A percentile compares a stretch with the other conserved stretches of the same genome.
Evolutionary conservation across 1,140 invertebrate species (phyloP).

Genomic region (Aphaenogaster rudis): DNA sequence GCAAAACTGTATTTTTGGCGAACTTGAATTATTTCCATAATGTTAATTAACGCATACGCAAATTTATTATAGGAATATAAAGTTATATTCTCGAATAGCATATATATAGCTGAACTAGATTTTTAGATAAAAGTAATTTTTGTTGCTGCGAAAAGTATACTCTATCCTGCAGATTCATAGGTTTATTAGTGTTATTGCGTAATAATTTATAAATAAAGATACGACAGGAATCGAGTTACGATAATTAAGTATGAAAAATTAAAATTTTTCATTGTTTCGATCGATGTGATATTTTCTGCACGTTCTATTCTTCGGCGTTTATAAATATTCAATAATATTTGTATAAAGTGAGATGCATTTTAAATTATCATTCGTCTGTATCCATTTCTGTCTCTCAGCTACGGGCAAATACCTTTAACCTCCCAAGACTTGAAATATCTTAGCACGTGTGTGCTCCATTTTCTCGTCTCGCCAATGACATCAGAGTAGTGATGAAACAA

Average conservation of each 20-base stretch:
- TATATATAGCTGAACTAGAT: not conserved
- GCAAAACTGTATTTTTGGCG: not conserved
- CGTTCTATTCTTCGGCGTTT: not conserved
- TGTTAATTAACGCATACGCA: not conserved
- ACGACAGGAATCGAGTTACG: not conserved
- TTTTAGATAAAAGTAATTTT: slow-evolving; percentile 2
- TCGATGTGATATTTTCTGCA: not conserved
- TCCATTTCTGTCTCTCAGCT: not conserved
- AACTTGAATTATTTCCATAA: not conserved
- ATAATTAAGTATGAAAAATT: not conserved
- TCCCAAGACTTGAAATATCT: slow-evolving; percentile 17
- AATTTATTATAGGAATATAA: not conserved
- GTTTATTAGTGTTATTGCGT: not conserved
- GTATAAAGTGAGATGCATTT: not conserved
- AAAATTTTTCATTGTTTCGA: not conserved
- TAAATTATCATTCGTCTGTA: slow-evolving; percentile 17
- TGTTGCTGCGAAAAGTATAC: not conserved
- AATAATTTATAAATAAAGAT: not conserved
- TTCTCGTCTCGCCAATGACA: not conserved
- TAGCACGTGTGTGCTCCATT: slow-evolving; percentile 4
- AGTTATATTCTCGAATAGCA: not conserved
- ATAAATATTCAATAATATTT: not conserved
- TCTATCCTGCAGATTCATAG: not conserved
- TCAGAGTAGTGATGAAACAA: not conserved
- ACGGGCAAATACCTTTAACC: slow-evolving; percentile 21